phyloP scores from a whole-genome alignment of 1,140 invertebrate genomes.

The Pseudachorutes palmiensis region DNA sequence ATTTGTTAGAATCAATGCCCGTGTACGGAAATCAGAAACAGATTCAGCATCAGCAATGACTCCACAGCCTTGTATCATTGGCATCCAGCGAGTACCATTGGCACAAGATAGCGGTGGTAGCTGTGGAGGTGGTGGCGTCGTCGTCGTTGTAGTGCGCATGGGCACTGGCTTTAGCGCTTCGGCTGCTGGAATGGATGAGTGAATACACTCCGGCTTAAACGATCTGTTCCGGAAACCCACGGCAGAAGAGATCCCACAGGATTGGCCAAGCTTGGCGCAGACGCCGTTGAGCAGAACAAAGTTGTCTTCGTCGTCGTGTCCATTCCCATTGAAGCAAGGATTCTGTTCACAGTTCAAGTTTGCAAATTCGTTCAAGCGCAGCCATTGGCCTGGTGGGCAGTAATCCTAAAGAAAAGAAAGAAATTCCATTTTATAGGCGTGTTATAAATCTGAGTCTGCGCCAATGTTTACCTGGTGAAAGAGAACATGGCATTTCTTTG shows the following conservation, averaged over 20 bases:
- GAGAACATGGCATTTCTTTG: background rate
- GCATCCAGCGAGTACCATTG: background rate
- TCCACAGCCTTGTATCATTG: background rate
- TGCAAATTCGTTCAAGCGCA: background rate
- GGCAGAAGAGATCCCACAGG: background rate
- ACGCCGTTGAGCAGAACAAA: background rate
- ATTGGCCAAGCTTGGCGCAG: background rate
- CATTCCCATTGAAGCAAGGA: background rate
- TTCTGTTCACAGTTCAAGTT: background rate
- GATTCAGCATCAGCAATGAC: background rate
- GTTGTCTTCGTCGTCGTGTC: background rate
- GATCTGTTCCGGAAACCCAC: background rate
- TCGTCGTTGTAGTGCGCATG: background rate
- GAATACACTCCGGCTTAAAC: background rate
- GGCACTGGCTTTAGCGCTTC: background rate
- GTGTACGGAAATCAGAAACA: background rate
- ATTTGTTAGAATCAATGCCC: background rate
- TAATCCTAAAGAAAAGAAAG: background rate
- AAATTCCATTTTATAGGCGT: too few relatives aligned
- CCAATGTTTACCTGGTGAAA: conserved; percentile 1
- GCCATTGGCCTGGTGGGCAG: background rate
- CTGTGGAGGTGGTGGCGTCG: background rate
- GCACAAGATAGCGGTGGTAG: background rate
- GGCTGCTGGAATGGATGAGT: background rate
- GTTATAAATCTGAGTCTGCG: too few relatives aligned